A percentile compares a stretch with the other conserved stretches of the same genome.
Evolutionary conservation across 2,113 vertebrate genomes (phyloP).

Genomic region (Sylvia atricapilla): DNA sequence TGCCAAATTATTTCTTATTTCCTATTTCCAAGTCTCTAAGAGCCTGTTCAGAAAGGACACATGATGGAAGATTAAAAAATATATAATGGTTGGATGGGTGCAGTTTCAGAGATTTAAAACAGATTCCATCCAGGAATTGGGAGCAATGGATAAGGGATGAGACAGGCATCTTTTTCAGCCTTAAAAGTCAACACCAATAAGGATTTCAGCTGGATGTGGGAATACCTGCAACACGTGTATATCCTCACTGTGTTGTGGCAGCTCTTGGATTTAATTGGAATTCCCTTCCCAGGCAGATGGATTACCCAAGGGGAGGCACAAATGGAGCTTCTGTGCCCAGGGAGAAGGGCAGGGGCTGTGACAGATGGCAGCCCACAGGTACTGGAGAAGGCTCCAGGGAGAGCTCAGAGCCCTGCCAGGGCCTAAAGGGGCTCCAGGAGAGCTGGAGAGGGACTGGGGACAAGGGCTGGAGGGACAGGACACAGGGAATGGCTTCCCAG

Average conservation of each 20-base stretch:
- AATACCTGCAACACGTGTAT: background rate
- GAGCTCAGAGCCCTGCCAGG: accelerated
- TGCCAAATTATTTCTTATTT: background rate
- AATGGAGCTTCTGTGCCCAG: background rate
- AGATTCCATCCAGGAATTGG: background rate
- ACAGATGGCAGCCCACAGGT: background rate
- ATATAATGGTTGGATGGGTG: too few species aligned
- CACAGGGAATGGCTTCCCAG: background rate
- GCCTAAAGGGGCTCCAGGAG: background rate
- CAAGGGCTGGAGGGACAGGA: background rate
- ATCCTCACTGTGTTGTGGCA: background rate
- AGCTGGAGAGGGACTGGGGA: background rate
- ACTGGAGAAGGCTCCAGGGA: background rate
- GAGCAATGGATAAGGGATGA: background rate
- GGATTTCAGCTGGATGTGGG: background rate
- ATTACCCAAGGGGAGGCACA: background rate
- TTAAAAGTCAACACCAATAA: background rate
- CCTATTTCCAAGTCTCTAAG: background rate
- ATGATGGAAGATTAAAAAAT: background rate
- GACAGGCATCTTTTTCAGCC: background rate
- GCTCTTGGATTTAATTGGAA: background rate
- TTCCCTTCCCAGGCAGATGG: background rate
- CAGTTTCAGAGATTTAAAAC: background rate
- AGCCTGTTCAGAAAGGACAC: background rate
- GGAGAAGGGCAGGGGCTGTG: background rate